Base-by-base conservation (phyloP, 2,113 vertebrate genomes). In the Electrona antarctica region DNA sequence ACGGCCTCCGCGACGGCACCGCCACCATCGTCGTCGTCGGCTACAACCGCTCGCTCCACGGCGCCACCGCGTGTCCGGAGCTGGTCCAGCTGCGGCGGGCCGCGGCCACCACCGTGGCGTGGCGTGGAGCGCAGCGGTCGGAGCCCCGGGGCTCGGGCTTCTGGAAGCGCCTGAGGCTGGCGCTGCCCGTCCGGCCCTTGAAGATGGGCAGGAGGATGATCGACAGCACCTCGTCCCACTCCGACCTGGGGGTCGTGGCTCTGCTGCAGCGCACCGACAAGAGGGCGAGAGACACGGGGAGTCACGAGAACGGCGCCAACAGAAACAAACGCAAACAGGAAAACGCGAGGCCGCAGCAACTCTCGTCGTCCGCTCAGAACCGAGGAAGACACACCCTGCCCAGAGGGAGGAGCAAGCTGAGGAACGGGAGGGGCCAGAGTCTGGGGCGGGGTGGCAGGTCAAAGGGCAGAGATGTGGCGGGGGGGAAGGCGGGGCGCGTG, bases 211-310 rank as follows among this genome's bases (percentile, higher is more conserved):
- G 90, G 0, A 90, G 95, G 79, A 90, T 97, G 91, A 96, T 96
- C 0, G 97, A 98, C 80, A 98, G 96, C 93, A 94, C 94, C 0
- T 98, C 97, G 0, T 97, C 97, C 0, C 96, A 97, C 81, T 97
- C 96, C 0, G 96, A 98, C 86, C 90, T 96, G 73, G 97, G 95
- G 2, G 80, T 93, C 8, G 87, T 94, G 28, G 82, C 90, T 6
- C 33, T 41, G 55, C 0, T 72, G 81, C 73, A 95, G 90, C 82
- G 92, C 76, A 84, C 68, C 84, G 90, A 72, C 78, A 80, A 81
- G 52, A 41, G 3, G 3, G 33, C 33, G 3, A 41, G 33, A 2
- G 33, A 41, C 3, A 6, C 33, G 33, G 33, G 71, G 21, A 69
- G 49, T 14, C 59, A 14, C 48, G 15, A 45, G 72, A 0, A 7